A percentile compares a stretch with the other conserved stretches of the same genome.
Evolutionary conservation across 2,888 invertebrate species (phyloP).

Genomic region (Polyommatus iphigenia): DNA sequence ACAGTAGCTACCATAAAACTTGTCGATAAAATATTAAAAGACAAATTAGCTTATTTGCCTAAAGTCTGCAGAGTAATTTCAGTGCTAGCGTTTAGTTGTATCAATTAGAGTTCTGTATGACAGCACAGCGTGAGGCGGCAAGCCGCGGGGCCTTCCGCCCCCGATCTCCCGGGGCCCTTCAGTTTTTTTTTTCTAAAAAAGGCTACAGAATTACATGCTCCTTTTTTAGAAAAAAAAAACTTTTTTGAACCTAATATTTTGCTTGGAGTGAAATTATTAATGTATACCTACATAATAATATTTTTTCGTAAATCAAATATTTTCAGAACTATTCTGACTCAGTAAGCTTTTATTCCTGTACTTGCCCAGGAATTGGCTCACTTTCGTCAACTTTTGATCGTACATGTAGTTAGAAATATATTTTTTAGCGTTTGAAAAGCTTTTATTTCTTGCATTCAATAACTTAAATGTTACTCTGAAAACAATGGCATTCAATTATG

Average conservation of each 20-base stretch:
- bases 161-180: conserved; percentile 47
- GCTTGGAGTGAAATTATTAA: not conserved
- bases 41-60: conserved; percentile 7
- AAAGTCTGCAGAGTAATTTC: conserved; percentile 29
- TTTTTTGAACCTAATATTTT: not conserved
- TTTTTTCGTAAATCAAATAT: not conserved
- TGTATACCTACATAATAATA: not conserved
- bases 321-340: not conserved
- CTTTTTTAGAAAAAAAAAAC: conserved; percentile 16
- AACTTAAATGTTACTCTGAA: not conserved
- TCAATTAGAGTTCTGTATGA: conserved; percentile 77
- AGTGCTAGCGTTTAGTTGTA: conserved; percentile 69
- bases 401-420: not conserved
- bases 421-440: not conserved
- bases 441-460: not conserved
- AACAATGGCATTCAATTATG: conserved; percentile 21
- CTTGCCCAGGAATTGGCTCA: not conserved
- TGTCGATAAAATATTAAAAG: not conserved
- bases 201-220: conserved; percentile 43
- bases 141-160: conserved; percentile 49
- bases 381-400: not conserved
- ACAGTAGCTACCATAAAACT: not conserved
- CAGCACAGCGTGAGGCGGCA: conserved; percentile 64
- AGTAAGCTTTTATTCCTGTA: not conserved
- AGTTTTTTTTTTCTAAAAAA: too few relatives aligned